Percentiles rank a stretch among this genome's conserved stretches.
Evolutionary conservation across 2,888 invertebrate genomes (phyloP).

Genomic region (Entomobrya proxima): DNA sequence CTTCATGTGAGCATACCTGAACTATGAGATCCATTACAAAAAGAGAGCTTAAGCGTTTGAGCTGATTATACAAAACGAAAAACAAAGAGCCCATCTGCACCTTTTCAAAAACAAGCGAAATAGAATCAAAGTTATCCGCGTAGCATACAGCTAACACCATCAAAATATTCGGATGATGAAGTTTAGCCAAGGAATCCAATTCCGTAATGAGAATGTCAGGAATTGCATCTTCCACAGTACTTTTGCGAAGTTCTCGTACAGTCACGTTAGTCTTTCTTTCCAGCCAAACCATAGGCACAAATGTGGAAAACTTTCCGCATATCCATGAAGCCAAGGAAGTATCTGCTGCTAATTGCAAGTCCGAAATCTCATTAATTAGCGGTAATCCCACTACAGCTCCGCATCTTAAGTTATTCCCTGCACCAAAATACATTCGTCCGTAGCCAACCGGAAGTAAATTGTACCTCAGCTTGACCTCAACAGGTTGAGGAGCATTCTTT

Average conservation of each 20-base stretch:
- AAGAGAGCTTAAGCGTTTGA: slow-evolving; percentile 57
- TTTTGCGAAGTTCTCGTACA: slow-evolving; percentile 71
- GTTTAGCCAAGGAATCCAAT: slow-evolving; percentile 76
- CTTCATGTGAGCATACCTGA: too few relatives aligned
- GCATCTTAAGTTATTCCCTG: slow-evolving; percentile 70
- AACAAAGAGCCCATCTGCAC: slow-evolving; percentile 78
- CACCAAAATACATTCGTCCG: slow-evolving; percentile 71
- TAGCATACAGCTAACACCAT: slow-evolving; percentile 78
- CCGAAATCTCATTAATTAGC: slow-evolving; percentile 68
- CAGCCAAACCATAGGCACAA: slow-evolving; percentile 74
- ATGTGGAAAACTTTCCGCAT: slow-evolving; percentile 74
- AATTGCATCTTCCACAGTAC: slow-evolving; percentile 74
- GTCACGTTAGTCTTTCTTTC: slow-evolving; percentile 74
- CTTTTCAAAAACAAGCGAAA: slow-evolving; percentile 78
- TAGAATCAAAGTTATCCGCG: slow-evolving; percentile 77
- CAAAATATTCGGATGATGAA: slow-evolving; percentile 76
- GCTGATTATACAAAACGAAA: slow-evolving; percentile 76
- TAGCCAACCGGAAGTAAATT: slow-evolving; percentile 50
- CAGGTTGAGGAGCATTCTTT: neutral
- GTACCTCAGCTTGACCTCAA: slow-evolving; percentile 5
- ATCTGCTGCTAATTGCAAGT: slow-evolving; percentile 69
- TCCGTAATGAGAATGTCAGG: slow-evolving; percentile 78
- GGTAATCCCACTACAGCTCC: slow-evolving; percentile 72
- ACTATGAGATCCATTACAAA: slow-evolving; percentile 63
- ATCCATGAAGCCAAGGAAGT: slow-evolving; percentile 70